Base-by-base conservation (phyloP, 2,113 vertebrate genomes). In the Tupaia tana region DNA sequence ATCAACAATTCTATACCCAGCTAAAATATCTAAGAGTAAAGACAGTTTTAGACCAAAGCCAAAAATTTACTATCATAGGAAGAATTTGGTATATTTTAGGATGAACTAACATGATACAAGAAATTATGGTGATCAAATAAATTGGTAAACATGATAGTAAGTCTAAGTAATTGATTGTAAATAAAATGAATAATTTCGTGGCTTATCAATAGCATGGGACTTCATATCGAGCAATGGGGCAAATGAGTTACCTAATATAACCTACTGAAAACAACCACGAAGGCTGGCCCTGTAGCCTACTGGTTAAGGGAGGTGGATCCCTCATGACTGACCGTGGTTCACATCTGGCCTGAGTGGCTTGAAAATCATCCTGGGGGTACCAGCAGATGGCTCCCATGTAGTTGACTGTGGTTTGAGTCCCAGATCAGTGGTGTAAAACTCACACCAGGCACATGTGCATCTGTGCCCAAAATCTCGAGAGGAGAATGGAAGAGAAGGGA, bases 121-220 rank as follows among this genome's bases (percentile, higher is more conserved):
- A 31, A 56, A 52, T 7, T 8, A 10, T 1, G 7, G 1, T 3
- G 7, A 7, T 11, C 4, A 11, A 7, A n/a, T 19, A 10, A 43
- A 0, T 2, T 6, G 2, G 79, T 12, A 2, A 25, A 18, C 15
- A 5, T 31, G 64, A 56, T 6, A 16, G 16, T 1, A 6, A 7
- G 6, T 73, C 43, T 43, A 12, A 16, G 27, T 5, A 2, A 18
- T 0, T 12, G 58, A 19, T 43, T 2, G 4, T 9, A 15, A 27
- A 22, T 22, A 25, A 63, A 16, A 20, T 18, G 73, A 22, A 13
- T 15, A 8, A 10, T 6, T n/a, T 3, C 15, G 52, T 25, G 3
- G 10, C 5, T 34, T 31, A 9, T 13, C 29, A 43, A 19, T 16
- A 13, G 1, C 18, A 7, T 22, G 15, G 78, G 34, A 9, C 52